Conservation (phyloP, 2,888 invertebrate species). For the Poecilobothrus nobilitatus region DNA sequence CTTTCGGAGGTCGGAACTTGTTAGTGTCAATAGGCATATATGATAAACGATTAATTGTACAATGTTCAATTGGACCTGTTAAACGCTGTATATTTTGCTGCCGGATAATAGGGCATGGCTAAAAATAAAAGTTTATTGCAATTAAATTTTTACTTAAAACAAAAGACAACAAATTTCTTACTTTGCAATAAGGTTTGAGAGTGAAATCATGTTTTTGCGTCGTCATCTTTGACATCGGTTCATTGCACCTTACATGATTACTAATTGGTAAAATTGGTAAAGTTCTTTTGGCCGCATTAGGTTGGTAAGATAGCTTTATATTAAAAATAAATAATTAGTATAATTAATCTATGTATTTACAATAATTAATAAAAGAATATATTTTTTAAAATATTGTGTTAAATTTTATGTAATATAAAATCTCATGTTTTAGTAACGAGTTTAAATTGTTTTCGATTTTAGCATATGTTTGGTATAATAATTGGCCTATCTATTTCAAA, state of each 20-base stretch:
- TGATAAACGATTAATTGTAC: constrained; percentile 39
- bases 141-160: background rate
- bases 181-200: constrained; percentile 49
- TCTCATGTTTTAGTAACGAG: too few relatives aligned
- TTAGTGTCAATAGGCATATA: constrained; percentile 35
- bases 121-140: background rate
- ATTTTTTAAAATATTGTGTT: too few relatives aligned
- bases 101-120: constrained; percentile 31
- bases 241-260: constrained; percentile 51
- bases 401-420: too few relatives aligned
- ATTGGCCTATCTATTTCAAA: too few relatives aligned
- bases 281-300: constrained; percentile 49
- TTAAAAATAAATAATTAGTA: background rate
- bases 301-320: constrained; percentile 49
- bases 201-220: constrained; percentile 67
- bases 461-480: too few relatives aligned
- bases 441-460: too few relatives aligned
- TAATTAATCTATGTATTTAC: too few relatives aligned
- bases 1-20: constrained; percentile 28
- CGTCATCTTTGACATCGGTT: constrained; percentile 63
- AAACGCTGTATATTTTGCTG: constrained; percentile 32
- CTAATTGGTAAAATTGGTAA: constrained; percentile 53
- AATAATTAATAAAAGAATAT: too few relatives aligned
- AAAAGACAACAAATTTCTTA: background rate
- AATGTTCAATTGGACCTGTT: constrained; percentile 34